Base-by-base conservation (phyloP, 2,113 vertebrate species). In the Dipodomys merriami region DNA sequence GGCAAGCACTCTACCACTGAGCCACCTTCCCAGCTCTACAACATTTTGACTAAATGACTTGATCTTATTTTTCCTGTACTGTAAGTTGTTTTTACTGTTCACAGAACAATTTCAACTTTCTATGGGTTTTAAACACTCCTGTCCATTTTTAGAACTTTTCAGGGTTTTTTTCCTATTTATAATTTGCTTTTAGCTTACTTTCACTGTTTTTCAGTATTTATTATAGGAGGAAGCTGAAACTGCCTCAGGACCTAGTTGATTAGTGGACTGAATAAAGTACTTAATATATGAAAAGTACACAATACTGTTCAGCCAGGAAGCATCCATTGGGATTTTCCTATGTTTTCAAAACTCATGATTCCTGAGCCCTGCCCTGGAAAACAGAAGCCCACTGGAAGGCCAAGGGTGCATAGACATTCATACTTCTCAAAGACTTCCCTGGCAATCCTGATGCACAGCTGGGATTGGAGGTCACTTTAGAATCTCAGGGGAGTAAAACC, bases 111-210 rank as follows among this genome's bases (percentile, higher is more conserved):
- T 91, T 88, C 62, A 94, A 80, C 5, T 22, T 30, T 91, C 12
- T 39, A 77, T 29, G 29, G 49, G 23, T 82, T 91, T 91, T 35
- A 82, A 27, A 29, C 44, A 82, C 22, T 94, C 86, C 27, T 46
- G 62, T 91, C n/a, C n/a, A 62, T 85, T 91, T 93, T 77, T 39
- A 77, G 81, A 85, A 91, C 49, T 12, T 57, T 85, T 81, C 11
- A 62, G 73, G 16, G 23, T 2, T 62, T 74, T 87, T 49, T 22
- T 72, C 46, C 15, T 27, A 83, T n/a, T 74, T 85, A 2, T 81
- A 46, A 86, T 89, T 91, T n/a, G 20, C 64, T 94, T 57, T 64
- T 76, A 85, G 80, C 39, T 73, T 78, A 27, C 44, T 83, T 77
- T 88, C 44, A 84, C 60, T 73, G 60, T 33, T 86, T 86, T 90